Base-by-base conservation (phyloP, 2,888 invertebrate species). In the Leucozona laternaria region DNA sequence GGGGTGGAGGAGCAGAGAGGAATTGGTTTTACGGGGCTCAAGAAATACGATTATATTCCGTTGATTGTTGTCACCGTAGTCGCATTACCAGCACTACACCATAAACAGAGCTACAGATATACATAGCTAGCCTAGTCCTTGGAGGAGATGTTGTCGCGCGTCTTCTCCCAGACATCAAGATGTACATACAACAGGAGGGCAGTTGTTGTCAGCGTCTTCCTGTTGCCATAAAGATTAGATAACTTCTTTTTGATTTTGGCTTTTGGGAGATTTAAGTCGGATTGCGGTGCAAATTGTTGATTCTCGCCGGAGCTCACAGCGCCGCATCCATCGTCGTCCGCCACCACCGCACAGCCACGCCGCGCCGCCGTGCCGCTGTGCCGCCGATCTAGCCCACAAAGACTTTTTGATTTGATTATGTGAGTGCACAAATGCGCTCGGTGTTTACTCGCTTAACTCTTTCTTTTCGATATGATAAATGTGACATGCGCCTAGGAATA, bases 21-120 rank as follows among this genome's bases (percentile, higher is more conserved):
- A 83, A 75, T 83, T 70, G 71, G 45, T 73, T 72, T 71, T 71
- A 79, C 79, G 79, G 79, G 71, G 76, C 82, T 72, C 66, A 83
- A 83, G 87, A 87, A 83, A 83, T 83, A 83, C 87, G 87, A 87
- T 87, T 87, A 87, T 87, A 87, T 83, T 75, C 79, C 72, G 87
- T 83, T 87, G 87, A 87, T 87, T 87, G 87, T 87, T 87, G 87
- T 87, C 87, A 79, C 83, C 76, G 79, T 87, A 58, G 87, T 83
- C 83, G 83, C 87, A 87, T 87, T 83, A 87, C 87, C 48, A 76
- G 71, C 73, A 68, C 48, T 40, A 76, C 75, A 31, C 66, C 45
- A 48, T 3, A 7, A n/a, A 17, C 34, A 58, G 4, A 31, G 25
- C 40, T 28, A 28, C 6, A 28, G 28, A 28, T 4, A 28, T 28